Percentiles rank a stretch among this genome's conserved stretches.
Conservation (phyloP, 1,140 invertebrate genomes). For the Achroia grisella region DNA sequence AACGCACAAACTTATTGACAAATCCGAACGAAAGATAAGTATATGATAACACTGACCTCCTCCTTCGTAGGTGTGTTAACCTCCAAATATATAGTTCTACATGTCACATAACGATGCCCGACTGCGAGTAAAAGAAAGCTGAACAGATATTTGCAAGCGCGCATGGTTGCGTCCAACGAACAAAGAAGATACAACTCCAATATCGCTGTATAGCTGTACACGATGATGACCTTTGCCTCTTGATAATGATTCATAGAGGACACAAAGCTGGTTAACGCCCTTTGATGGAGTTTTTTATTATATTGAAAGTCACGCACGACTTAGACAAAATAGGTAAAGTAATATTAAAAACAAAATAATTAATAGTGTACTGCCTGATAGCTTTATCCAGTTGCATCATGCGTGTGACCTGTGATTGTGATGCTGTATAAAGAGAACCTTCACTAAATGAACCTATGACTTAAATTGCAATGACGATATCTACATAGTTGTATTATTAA, state of each 20-base stretch:
- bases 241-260: constrained; percentile 20
- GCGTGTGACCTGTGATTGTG: too few species aligned
- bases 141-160: constrained; percentile 3
- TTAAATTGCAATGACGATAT: too few species aligned
- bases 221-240: constrained; percentile 41
- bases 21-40: too few species aligned
- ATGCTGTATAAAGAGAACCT: too few species aligned
- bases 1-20: too few species aligned
- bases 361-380: too few species aligned
- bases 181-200: constrained; percentile 5
- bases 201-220: background rate
- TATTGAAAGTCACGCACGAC: background rate
- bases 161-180: constrained; percentile 18
- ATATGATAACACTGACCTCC: constrained; percentile 36
- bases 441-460: too few species aligned
- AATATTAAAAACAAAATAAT: too few species aligned
- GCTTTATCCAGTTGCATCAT: too few species aligned
- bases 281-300: background rate
- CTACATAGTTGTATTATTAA: too few species aligned
- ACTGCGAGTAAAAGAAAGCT: constrained; percentile 7
- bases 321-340: too few species aligned
- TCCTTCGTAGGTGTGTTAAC: constrained; percentile 29
- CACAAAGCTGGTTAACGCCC: constrained; percentile 4
- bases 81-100: constrained; percentile 43
- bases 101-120: constrained; percentile 13